phyloP scores from a whole-genome alignment of 2,888 invertebrate genomes.

The Dynastes tityus region DNA sequence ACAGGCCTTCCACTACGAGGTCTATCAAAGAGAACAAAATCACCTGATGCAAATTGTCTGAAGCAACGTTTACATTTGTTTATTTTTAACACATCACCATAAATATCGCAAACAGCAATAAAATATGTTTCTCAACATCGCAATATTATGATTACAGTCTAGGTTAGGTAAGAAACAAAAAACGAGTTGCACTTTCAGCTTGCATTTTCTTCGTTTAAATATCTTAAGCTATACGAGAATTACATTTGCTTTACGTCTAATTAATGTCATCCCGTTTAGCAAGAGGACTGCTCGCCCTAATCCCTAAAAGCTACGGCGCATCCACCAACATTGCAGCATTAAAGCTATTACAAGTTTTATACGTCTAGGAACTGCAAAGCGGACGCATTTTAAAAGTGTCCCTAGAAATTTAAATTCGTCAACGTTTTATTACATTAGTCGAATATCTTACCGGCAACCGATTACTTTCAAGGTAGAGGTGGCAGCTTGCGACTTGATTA shows the following conservation, averaged over 20 bases:
- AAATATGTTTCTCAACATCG: no score
- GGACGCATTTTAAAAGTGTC: background rate
- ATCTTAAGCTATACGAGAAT: background rate
- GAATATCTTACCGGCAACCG: slow-evolving; percentile 10
- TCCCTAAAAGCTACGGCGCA: background rate
- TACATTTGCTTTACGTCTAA: background rate
- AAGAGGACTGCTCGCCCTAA: background rate
- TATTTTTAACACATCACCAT: no score
- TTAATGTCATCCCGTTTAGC: background rate
- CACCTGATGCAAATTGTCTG: no score
- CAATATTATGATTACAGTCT: no score
- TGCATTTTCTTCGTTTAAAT: no score
- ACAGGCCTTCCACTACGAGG: no score
- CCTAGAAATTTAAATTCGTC: background rate
- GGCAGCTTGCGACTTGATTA: slow-evolving; percentile 64
- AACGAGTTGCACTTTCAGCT: no score
- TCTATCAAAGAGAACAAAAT: no score
- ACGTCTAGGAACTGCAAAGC: background rate
- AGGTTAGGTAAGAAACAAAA: no score
- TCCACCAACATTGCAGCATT: background rate
- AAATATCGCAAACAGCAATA: no score
- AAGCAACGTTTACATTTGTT: no score
- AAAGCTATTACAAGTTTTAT: background rate
- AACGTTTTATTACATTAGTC: background rate
- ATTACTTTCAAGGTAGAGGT: slow-evolving; percentile 17